A percentile compares a stretch with the other conserved stretches of the same genome.
Evolutionary conservation across 2,113 vertebrate species (phyloP).

Genomic region (Catharus bicknelli): DNA sequence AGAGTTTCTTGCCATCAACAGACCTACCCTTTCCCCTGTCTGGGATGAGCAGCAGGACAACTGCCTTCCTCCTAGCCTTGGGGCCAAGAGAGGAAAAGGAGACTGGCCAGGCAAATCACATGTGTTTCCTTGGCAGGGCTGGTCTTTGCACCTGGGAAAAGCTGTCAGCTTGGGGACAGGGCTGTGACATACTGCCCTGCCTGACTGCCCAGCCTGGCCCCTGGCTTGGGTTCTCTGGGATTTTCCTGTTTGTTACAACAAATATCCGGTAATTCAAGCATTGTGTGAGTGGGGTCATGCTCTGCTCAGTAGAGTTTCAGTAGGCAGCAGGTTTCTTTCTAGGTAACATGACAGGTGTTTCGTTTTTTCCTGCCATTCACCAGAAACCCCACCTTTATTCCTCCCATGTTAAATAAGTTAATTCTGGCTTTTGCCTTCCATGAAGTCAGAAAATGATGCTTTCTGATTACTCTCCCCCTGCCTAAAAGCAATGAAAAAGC

Average conservation of each 20-base stretch:
- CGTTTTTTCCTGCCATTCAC: not conserved
- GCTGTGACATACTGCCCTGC: not conserved
- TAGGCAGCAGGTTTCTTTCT: conserved; percentile 10
- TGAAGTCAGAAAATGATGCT: not conserved
- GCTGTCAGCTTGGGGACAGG: not conserved
- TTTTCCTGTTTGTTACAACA: not conserved
- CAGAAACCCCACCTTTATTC: not conserved
- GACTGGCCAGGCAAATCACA: accelerated
- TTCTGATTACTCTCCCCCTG: not conserved
- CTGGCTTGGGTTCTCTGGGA: not conserved
- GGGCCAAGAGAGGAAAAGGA: not conserved
- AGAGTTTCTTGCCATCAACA: not conserved
- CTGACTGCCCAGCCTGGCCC: not conserved
- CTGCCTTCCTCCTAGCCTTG: not conserved
- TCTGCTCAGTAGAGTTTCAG: not conserved
- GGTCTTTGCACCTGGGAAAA: not conserved
- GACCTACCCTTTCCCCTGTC: not conserved
- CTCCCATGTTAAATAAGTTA: not conserved
- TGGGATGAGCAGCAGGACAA: not conserved
- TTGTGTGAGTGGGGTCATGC: not conserved
- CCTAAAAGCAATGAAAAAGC: not conserved
- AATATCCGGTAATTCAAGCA: conserved; percentile 3
- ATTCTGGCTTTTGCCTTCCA: not conserved
- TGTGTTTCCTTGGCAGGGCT: not conserved
- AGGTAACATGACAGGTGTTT: not conserved